A percentile compares a stretch with the other conserved stretches of the same genome.
phyloP scores from a whole-genome alignment of 2,888 invertebrate genomes.

The Meganola albula region DNA sequence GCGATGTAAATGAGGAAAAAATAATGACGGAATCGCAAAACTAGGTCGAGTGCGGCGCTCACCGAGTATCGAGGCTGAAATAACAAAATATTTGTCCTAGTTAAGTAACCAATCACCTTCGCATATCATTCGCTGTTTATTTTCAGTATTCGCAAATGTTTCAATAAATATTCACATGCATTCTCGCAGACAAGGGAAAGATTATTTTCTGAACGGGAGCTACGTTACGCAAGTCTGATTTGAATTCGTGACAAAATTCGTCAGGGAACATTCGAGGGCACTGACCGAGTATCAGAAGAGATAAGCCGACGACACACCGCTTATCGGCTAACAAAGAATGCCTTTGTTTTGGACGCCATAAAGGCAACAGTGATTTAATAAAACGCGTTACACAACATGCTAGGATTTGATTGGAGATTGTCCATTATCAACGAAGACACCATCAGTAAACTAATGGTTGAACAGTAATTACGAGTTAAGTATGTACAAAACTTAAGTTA shows the following conservation, averaged over 20 bases:
- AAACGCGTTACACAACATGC: slow-evolving; percentile 31
- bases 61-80: slow-evolving; percentile 45
- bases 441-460: slow-evolving; percentile 7
- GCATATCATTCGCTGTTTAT: slow-evolving; percentile 19
- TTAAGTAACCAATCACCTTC: slow-evolving; percentile 31
- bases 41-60: slow-evolving; percentile 52
- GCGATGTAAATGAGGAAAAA: slow-evolving; percentile 56
- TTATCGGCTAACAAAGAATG: slow-evolving; percentile 67
- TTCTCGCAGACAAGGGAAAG: too few relatives aligned
- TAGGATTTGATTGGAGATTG: slow-evolving; percentile 16
- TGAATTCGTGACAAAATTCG: too few relatives aligned
- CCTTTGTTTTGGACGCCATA: slow-evolving; percentile 64
- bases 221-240: too few relatives aligned
- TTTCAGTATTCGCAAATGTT: slow-evolving; percentile 11
- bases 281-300: slow-evolving; percentile 64
- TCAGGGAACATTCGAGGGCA: slow-evolving; percentile 54
- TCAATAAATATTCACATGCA: too few relatives aligned
- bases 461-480: not conserved
- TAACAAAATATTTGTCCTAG: slow-evolving; percentile 42
- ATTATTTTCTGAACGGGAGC: too few relatives aligned
- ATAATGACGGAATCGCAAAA: slow-evolving; percentile 39
- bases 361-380: slow-evolving; percentile 54
- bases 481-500: too few relatives aligned
- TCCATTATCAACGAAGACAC: slow-evolving; percentile 7
- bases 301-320: slow-evolving; percentile 62